These are phyloP conservation scores for Nematopogon swammerdamellus DNA, from an alignment of 2,888 invertebrate species.

Conservation along the genomic window DNA sequence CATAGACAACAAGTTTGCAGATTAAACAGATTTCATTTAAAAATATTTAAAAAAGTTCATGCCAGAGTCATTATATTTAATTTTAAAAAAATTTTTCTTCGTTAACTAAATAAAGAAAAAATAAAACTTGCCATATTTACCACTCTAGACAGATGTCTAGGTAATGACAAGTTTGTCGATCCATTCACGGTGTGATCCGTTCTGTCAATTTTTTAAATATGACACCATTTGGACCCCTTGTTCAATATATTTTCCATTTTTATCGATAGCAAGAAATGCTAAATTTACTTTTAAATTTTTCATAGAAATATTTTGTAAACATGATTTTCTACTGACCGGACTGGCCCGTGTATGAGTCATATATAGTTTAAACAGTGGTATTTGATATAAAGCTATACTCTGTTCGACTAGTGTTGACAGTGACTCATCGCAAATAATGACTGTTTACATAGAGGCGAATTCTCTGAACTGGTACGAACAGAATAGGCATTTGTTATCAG, in stretches of 20 bases:
- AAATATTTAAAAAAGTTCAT: conserved; percentile 8
- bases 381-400: too few species aligned
- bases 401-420: too few species aligned
- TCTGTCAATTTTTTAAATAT: not conserved
- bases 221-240: conserved; percentile 19
- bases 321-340: too few species aligned
- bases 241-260: conserved; percentile 9
- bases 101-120: conserved; percentile 7
- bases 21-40: not conserved
- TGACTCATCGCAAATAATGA: too few species aligned
- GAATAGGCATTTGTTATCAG: too few species aligned
- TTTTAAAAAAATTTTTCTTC: not conserved
- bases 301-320: too few species aligned
- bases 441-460: too few species aligned
- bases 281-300: too few species aligned
- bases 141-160: conserved; percentile 45
- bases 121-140: conserved; percentile 48
- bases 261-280: conserved; percentile 4
- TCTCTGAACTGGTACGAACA: too few species aligned
- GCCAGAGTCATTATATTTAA: not conserved
- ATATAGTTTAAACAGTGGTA: too few species aligned
- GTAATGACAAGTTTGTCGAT: conserved; percentile 43
- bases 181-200: not conserved
- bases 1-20: conserved; percentile 9
- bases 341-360: too few species aligned